Evolutionary conservation across 2,888 invertebrate genomes (phyloP), one percentile per base, ranked within the genome.

Genomic region (Oligia fasciuncula): DNA sequence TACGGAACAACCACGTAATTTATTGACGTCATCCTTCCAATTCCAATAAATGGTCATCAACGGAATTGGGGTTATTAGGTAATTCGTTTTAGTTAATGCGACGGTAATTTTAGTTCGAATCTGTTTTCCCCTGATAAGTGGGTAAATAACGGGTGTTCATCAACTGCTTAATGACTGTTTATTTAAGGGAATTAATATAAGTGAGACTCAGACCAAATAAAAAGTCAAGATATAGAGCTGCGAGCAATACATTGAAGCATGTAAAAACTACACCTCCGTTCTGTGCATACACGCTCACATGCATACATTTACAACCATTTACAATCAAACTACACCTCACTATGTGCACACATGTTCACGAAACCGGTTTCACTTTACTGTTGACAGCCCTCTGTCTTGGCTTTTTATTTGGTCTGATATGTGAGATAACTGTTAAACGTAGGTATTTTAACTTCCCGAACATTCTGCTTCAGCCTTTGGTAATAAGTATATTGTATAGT

Each of bases 31-130:
- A 82, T 75, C 74, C 80, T 73, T 60, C 81, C 85, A 88, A 84
- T 73, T 57, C 81, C 84, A 89, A 84, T 90, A 87, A 81, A 81
- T 87, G 85, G 79, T 84, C 88, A 88, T 88, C 81, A 86, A 87
- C 83, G 77, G 85, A 88, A 89, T 90, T 90, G 81, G 81, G 81
- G 81, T 84, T 83, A 84, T 81, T 85, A 88, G 6, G 19, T 19
- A 14, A 87, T 89, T 83, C 81, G 84, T 86, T 87, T 82, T 73
- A 78, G 76, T 81, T 70, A 60, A 68, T 57, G 68, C 54, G 23
- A 69, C 23, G 75, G 80, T 75, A 83, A 87, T 89, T 87, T 86
- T 71, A 84, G 81, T 85, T 87, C 68, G 81, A 86, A 89, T 86
- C 89, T 87, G 86, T 86, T 90, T 86, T 79, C 79, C n/a, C 71